phyloP scores from a whole-genome alignment of 2,888 invertebrate genomes.

The Spialia ferax region DNA sequence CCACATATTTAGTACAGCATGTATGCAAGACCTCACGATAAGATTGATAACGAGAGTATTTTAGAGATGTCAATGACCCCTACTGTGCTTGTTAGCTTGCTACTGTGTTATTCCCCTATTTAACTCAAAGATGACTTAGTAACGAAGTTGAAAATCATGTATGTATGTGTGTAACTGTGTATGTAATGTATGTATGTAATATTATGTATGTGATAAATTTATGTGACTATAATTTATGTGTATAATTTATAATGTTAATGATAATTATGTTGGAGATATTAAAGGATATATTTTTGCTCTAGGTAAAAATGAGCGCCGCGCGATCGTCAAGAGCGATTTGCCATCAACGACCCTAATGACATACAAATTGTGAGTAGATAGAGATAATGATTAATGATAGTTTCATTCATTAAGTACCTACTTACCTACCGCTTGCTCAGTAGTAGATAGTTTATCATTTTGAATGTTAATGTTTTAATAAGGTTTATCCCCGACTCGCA shows the following conservation, averaged over 20 bases:
- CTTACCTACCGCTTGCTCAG: constrained; percentile 9
- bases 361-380: constrained; percentile 71
- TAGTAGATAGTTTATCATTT: constrained; percentile 21
- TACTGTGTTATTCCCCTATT: no score
- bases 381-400: constrained; percentile 41
- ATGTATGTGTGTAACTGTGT: no score
- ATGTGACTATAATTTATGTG: neutral
- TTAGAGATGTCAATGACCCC: no score
- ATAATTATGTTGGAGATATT: constrained; percentile 16
- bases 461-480: neutral
- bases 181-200: neutral
- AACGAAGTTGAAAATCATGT: no score
- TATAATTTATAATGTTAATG: constrained; percentile 1
- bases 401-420: constrained; percentile 34
- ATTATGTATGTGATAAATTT: no score
- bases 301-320: constrained; percentile 69
- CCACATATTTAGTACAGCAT: no score
- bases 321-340: constrained; percentile 61
- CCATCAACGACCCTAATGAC: constrained; percentile 67
- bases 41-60: no score
- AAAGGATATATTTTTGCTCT: constrained; percentile 56
- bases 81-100: no score
- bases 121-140: no score
- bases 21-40: no score
- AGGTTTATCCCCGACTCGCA: constrained; percentile 23